These are phyloP conservation scores for Polyommatus iphigenia DNA, from an alignment of 2,888 invertebrate genomes.

Conservation along the genomic window DNA sequence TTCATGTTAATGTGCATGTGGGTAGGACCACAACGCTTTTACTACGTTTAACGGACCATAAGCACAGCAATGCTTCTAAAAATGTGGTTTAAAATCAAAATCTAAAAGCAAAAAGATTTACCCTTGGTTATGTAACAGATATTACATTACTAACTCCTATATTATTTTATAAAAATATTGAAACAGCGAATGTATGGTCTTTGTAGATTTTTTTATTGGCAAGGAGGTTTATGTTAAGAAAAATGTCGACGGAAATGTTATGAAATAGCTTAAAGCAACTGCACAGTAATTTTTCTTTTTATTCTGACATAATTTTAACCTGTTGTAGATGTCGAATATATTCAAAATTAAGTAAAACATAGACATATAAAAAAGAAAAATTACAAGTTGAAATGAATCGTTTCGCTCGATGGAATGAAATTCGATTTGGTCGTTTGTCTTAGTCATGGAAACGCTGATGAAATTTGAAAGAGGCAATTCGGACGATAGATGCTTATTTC, in stretches of 20 bases:
- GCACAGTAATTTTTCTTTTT: background rate
- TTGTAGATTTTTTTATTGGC: no score
- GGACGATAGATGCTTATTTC: slow-evolving; percentile 12
- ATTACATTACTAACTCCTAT: no score
- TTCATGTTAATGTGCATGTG: slow-evolving; percentile 10
- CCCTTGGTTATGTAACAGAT: no score
- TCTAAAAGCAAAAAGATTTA: background rate
- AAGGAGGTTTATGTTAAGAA: background rate
- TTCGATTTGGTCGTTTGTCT: slow-evolving; percentile 28
- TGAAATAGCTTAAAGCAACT: background rate
- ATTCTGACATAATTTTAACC: background rate
- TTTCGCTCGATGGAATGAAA: slow-evolving; percentile 11
- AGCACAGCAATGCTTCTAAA: background rate
- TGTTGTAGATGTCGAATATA: background rate
- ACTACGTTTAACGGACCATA: background rate
- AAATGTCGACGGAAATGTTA: background rate
- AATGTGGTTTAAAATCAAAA: background rate
- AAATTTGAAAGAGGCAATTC: slow-evolving; percentile 23
- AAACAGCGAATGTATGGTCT: no score
- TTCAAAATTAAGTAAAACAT: slow-evolving; percentile 3
- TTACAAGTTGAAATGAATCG: background rate
- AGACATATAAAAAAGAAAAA: slow-evolving; percentile 7
- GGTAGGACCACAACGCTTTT: slow-evolving; percentile 14
- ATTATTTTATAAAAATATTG: no score
- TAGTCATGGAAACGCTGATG: slow-evolving; percentile 13